phyloP scores from a whole-genome alignment of 1,140 invertebrate genomes.

The Neodiprion lecontei region DNA sequence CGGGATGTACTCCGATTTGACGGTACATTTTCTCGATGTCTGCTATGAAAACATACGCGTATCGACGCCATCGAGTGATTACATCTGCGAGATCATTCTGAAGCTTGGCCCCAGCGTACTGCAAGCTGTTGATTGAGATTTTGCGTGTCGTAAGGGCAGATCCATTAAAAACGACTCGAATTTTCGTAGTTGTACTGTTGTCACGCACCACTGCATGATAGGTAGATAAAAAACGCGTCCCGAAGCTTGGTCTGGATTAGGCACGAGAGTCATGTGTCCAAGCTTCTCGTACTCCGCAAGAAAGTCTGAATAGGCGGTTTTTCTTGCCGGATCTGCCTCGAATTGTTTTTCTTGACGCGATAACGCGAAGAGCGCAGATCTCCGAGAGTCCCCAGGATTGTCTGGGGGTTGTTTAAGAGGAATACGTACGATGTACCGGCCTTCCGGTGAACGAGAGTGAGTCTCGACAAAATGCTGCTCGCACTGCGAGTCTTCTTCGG shows the following conservation, averaged over 20 bases:
- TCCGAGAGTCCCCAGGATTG: no score
- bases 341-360: no score
- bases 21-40: conserved; percentile 41
- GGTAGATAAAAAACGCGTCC: conserved; percentile 41
- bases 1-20: conserved; percentile 29
- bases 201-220: no score
- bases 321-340: no score
- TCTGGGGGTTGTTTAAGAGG: conserved; percentile 24
- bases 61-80: conserved; percentile 25
- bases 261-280: conserved; percentile 23
- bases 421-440: neutral
- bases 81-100: no score
- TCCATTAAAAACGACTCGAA: no score
- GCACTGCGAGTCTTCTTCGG: neutral
- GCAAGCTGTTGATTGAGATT: no score
- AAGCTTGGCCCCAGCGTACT: no score
- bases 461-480: neutral
- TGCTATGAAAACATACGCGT: conserved; percentile 33
- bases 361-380: no score
- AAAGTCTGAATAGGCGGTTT: conserved; percentile 1
- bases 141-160: no score
- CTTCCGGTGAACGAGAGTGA: neutral
- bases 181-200: no score
- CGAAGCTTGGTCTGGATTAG: conserved; percentile 35
- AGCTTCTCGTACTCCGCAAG: conserved; percentile 27